phyloP scores from a whole-genome alignment of 2,888 invertebrate genomes.

The Euzetes globulus region DNA sequence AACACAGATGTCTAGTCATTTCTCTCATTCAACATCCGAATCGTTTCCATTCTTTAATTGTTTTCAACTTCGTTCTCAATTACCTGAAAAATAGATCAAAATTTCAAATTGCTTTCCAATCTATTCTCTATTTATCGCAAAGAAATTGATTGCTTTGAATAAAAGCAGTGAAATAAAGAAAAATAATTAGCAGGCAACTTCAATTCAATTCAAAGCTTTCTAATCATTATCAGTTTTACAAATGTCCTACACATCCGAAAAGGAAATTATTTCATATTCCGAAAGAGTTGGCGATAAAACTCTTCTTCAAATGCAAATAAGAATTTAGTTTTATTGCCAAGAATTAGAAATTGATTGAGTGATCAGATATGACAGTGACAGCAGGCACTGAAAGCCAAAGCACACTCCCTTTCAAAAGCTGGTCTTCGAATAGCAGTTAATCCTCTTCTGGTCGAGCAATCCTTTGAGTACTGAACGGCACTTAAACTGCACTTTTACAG shows the following conservation, averaged over 20 bases:
- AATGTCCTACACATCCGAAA: neutral
- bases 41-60: neutral
- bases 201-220: neutral
- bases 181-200: neutral
- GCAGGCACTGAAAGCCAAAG: neutral
- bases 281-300: neutral
- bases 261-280: neutral
- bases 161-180: neutral
- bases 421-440: neutral
- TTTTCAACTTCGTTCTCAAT: neutral
- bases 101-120: neutral
- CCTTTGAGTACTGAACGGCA: neutral
- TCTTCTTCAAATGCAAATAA: neutral
- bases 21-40: neutral
- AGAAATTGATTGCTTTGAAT: neutral
- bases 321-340: neutral
- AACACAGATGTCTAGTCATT: neutral
- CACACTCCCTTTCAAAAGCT: neutral
- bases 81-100: neutral
- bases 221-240: neutral
- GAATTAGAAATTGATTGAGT: neutral
- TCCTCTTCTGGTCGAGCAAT: neutral
- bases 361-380: neutral
- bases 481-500: constrained; percentile 16
- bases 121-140: neutral